These are phyloP conservation scores for Psilopsiagon aymara DNA, from an alignment of 2,113 vertebrate genomes.

Conservation along the genomic window DNA sequence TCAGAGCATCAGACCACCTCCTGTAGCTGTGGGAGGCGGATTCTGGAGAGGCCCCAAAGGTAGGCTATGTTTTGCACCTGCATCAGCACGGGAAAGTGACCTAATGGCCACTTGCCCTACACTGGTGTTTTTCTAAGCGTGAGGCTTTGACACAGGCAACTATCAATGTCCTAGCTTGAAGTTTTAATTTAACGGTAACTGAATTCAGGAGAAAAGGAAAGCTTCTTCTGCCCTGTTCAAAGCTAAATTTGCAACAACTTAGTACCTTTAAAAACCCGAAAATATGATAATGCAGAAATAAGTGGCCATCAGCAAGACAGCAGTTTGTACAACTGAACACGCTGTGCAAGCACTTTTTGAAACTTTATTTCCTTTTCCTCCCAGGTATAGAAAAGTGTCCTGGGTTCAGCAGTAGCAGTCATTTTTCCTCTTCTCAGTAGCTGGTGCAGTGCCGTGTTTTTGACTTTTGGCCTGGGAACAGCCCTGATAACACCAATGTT, in stretches of 20 bases:
- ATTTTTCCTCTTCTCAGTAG: no score
- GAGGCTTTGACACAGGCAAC: neutral
- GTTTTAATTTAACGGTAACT: neutral
- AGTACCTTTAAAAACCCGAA: neutral
- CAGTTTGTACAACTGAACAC: neutral
- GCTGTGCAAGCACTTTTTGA: neutral
- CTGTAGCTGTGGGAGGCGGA: neutral
- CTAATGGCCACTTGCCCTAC: neutral
- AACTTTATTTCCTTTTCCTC: neutral
- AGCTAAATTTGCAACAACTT: neutral
- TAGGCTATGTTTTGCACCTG: neutral
- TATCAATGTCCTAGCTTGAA: neutral
- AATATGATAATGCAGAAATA: neutral
- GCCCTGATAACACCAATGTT: no score
- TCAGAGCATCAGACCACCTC: neutral
- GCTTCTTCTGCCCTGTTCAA: neutral
- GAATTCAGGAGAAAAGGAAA: neutral
- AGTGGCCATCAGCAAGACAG: neutral
- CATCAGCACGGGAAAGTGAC: neutral
- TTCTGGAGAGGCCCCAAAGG: neutral
- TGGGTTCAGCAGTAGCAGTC: no score
- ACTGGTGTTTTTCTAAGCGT: accelerated
- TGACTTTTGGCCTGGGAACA: no score
- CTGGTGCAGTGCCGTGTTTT: no score
- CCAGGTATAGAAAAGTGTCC: neutral